These are phyloP conservation scores for Enteromius unitaeniatus DNA, from an alignment of 2,797 vertebrate species.

Conservation along the genomic window DNA sequence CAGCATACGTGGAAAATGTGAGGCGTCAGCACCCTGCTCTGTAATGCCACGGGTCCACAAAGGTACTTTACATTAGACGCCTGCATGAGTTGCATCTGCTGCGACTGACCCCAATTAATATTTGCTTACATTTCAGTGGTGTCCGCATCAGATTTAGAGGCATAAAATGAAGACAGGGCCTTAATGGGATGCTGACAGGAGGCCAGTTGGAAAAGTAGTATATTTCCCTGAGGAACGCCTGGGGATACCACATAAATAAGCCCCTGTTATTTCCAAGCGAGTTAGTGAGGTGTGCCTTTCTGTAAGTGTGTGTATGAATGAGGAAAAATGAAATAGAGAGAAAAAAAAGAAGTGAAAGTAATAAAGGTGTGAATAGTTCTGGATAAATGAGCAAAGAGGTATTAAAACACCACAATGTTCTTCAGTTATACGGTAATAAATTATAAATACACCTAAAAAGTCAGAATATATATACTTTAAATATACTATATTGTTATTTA, in stretches of 20 bases:
- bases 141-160: conserved; percentile 76
- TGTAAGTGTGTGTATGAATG: background rate
- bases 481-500: background rate
- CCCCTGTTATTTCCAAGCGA: conserved; percentile 74
- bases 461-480: background rate
- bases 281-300: conserved; percentile 59
- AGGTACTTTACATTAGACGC: conserved; percentile 71
- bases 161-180: conserved; percentile 69
- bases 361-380: conserved; percentile 68
- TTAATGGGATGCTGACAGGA: conserved; percentile 82
- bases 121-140: conserved; percentile 77
- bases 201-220: conserved; percentile 76
- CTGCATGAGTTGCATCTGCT: conserved; percentile 72
- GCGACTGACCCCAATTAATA: conserved; percentile 82
- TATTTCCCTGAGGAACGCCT: conserved; percentile 76
- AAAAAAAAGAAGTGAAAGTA: conserved; percentile 62
- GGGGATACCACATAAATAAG: conserved; percentile 78
- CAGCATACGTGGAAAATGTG: conserved; percentile 49
- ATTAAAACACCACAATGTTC: conserved; percentile 18
- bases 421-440: background rate
- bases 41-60: conserved; percentile 65
- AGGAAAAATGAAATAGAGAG: conserved; percentile 1
- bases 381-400: conserved; percentile 71
- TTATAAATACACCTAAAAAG: background rate
- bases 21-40: conserved; percentile 58